phyloP scores from a whole-genome alignment of 1,140 invertebrate genomes.

The Archegozetes longisetosus region DNA sequence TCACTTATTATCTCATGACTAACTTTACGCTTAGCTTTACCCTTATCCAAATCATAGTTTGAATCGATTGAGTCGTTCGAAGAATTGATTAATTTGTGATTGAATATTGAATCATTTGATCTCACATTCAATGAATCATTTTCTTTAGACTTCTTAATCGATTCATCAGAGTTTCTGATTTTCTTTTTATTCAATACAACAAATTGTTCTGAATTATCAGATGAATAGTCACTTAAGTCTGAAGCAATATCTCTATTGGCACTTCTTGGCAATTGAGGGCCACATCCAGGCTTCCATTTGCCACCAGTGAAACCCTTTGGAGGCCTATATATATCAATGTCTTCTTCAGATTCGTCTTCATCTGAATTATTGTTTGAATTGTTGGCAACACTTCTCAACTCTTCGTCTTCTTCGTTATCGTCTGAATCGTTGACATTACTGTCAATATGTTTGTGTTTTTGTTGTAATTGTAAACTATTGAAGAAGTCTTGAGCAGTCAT shows the following conservation, averaged over 20 bases:
- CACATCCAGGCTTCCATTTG: slow-evolving; percentile 48
- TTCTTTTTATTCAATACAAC: slow-evolving; percentile 6
- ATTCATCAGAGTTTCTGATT: background rate
- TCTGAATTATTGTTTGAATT: slow-evolving; percentile 41
- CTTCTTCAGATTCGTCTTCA: slow-evolving; percentile 22
- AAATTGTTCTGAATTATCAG: slow-evolving; percentile 5
- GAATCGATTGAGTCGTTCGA: background rate
- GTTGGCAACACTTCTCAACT: slow-evolving; percentile 26
- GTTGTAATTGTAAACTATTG: slow-evolving; percentile 22
- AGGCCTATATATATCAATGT: background rate
- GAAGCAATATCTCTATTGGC: background rate
- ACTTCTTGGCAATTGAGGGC: slow-evolving; percentile 14
- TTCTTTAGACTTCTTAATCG: background rate
- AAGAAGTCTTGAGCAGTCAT: slow-evolving; percentile 19
- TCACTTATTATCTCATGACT: background rate
- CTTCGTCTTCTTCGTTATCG: slow-evolving; percentile 19
- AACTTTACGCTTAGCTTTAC: too few species aligned
- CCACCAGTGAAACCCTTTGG: slow-evolving; percentile 30
- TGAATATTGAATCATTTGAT: background rate
- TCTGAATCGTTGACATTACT: slow-evolving; percentile 21
- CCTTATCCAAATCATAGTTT: too few species aligned
- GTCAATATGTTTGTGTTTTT: slow-evolving; percentile 29
- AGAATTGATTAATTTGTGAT: background rate
- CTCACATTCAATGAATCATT: background rate
- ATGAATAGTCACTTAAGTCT: slow-evolving; percentile 6